phyloP scores from a whole-genome alignment of 2,113 vertebrate genomes.

The Anolis sagrei region DNA sequence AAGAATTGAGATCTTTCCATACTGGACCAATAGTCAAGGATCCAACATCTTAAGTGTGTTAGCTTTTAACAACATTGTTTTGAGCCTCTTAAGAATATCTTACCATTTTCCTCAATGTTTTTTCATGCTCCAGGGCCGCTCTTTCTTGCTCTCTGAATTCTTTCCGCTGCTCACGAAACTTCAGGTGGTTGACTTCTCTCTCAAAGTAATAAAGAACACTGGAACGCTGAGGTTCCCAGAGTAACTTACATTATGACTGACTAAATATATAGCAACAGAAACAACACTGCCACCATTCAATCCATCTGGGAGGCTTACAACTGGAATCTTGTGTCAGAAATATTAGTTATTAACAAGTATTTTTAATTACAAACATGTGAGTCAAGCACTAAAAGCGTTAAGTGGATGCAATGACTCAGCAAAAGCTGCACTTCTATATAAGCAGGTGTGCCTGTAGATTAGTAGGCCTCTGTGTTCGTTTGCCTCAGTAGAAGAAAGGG shows the following conservation, averaged over 20 bases:
- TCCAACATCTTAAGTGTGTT: constrained; percentile 12
- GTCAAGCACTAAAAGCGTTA: too few relatives aligned
- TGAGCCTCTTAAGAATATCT: constrained; percentile 49
- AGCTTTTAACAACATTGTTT: not conserved
- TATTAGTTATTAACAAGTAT: too few relatives aligned
- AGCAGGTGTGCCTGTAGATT: too few relatives aligned
- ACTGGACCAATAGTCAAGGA: not conserved
- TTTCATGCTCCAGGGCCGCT: constrained; percentile 64
- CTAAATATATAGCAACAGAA: not conserved
- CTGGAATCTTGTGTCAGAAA: too few relatives aligned
- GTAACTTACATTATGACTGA: constrained; percentile 10
- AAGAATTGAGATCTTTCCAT: not conserved
- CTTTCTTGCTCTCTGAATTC: constrained; percentile 69
- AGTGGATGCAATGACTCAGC: too few relatives aligned
- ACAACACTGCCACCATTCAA: not conserved
- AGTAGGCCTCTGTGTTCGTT: too few relatives aligned
- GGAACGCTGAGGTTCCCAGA: constrained; percentile 70
- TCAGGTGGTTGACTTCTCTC: constrained; percentile 81
- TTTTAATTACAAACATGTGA: too few relatives aligned
- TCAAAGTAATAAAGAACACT: constrained; percentile 81
- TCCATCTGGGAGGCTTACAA: not conserved
- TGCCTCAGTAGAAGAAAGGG: too few relatives aligned
- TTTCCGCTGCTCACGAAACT: constrained; percentile 74
- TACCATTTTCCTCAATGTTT: constrained; percentile 75
- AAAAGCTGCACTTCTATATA: too few relatives aligned